Percentiles rank a stretch among this genome's conserved stretches.
These are phyloP conservation scores for Pocota personata DNA, from an alignment of 2,888 invertebrate genomes.

Conservation along the genomic window DNA sequence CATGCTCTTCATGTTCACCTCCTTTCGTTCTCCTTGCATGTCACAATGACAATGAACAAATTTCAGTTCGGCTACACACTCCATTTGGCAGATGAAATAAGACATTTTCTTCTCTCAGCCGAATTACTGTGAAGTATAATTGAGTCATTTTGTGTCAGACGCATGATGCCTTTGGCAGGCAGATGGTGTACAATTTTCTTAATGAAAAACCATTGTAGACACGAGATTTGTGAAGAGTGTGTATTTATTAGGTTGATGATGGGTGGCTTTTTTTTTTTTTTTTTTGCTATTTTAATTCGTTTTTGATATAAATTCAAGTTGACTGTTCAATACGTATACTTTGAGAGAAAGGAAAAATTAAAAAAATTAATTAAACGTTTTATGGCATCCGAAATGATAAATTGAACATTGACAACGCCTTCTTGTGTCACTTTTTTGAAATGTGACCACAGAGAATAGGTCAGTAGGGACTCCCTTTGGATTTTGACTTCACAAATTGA, in stretches of 20 bases:
- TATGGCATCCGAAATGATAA: background rate
- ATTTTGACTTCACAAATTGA: background rate
- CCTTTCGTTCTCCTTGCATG: background rate
- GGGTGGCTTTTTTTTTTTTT: background rate
- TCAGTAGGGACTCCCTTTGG: background rate
- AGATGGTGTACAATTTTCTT: constrained; percentile 23
- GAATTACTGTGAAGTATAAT: constrained; percentile 30
- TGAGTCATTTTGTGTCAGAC: constrained; percentile 28
- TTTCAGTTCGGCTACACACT: background rate
- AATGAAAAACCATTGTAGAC: constrained; percentile 34
- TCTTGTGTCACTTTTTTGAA: background rate
- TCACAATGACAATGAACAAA: background rate
- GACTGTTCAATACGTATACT: background rate
- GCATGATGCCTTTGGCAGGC: constrained; percentile 7
- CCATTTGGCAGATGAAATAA: constrained; percentile 23
- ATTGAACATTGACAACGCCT: background rate
- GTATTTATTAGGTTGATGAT: constrained; percentile 40
- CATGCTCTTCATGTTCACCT: background rate
- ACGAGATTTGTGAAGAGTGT: background rate
- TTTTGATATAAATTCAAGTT: constrained; percentile 11
- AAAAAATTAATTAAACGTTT: constrained; percentile 1
- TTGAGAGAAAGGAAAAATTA: background rate
- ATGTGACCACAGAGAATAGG: background rate
- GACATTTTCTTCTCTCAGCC: background rate
- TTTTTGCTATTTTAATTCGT: background rate